Base-by-base conservation (phyloP, 2,888 invertebrate genomes). In the Acanthosoma haemorrhoidale region DNA sequence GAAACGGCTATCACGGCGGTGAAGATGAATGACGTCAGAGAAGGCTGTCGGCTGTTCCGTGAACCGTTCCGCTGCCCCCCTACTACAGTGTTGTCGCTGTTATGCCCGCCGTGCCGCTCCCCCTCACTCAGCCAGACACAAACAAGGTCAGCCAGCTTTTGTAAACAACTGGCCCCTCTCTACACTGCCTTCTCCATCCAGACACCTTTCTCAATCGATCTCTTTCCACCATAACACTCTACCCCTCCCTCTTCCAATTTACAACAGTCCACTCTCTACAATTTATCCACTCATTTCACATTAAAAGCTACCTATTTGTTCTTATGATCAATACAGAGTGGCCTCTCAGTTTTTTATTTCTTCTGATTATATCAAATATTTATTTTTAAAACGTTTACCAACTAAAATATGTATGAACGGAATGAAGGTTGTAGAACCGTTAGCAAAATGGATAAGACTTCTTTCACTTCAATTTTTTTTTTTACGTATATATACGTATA, bases 21-120 rank as follows among this genome's bases (percentile, higher is more conserved):
- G n/a, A n/a, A n/a, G n/a, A n/a, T 66, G 66, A 67, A 25, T 67
- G 67, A 67, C 67, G 67, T 67, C 67, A 67, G 67, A 51, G 15
- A 21, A 18, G 34, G 67, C 51, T 67, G 51, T 57, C 34, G 32
- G 34, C 43, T 39, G 31, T 18, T 21, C 43, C n/a, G 29, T 43
- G 16, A n/a, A n/a, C n/a, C n/a, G n/a, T n/a, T n/a, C n/a, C 43
- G 39, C 13, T 9, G 18, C 18, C 67, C 51, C 67, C 67, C 67
- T 67, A 51, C 51, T 51, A 18, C 16, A 32, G 18, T 67, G 67
- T 67, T 67, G 41, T 67, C 9, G 67, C 67, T 67, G 51, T 34
- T 31, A 51, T 18, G 1, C 11, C 6, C 36, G 34, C n/a, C 36
- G 67, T 67, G 57, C 67, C n/a, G n/a, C n/a, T 8, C 34, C 9